Conservation (phyloP, 2,113 vertebrate genomes). For the Salminus brasiliensis region DNA sequence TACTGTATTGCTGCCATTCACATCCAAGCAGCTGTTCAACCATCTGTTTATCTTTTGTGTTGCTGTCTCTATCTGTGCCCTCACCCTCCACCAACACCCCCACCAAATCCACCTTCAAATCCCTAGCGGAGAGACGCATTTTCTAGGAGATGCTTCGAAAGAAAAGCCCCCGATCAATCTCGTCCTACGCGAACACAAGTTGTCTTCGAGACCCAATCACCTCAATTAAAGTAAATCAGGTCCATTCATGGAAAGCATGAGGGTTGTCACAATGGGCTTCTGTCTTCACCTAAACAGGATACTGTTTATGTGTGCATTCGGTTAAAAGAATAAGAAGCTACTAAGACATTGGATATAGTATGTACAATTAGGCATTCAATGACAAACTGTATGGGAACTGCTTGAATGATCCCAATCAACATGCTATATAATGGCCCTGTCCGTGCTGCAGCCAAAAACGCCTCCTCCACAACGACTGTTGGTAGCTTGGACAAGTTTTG, state of each 20-base stretch:
- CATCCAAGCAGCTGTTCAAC: slow-evolving; percentile 37
- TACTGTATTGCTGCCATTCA: slow-evolving; percentile 44
- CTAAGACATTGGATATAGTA: background rate
- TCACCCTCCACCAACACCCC: background rate
- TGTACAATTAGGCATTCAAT: background rate
- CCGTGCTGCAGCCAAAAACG: background rate
- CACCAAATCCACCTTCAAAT: background rate
- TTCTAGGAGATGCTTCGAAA: slow-evolving; percentile 15
- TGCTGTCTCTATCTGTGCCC: background rate
- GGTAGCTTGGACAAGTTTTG: too few relatives aligned
- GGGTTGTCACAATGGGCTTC: slow-evolving; percentile 15
- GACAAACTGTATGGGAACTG: background rate
- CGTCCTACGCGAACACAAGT: slow-evolving; percentile 14
- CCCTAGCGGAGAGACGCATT: slow-evolving; percentile 23
- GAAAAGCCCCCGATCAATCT: slow-evolving; percentile 35
- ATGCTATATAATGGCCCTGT: background rate
- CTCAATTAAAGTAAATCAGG: slow-evolving; percentile 43
- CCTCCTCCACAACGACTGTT: too few relatives aligned
- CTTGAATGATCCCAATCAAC: background rate
- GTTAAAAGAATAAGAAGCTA: background rate
- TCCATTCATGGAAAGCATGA: slow-evolving; percentile 31
- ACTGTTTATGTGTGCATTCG: background rate
- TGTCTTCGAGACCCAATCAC: slow-evolving; percentile 42
- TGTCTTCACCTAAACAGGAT: slow-evolving; percentile 1
- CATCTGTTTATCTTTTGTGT: slow-evolving; percentile 40